phyloP scores from a whole-genome alignment of 2,888 invertebrate genomes.

The Hyppa rectilinea region DNA sequence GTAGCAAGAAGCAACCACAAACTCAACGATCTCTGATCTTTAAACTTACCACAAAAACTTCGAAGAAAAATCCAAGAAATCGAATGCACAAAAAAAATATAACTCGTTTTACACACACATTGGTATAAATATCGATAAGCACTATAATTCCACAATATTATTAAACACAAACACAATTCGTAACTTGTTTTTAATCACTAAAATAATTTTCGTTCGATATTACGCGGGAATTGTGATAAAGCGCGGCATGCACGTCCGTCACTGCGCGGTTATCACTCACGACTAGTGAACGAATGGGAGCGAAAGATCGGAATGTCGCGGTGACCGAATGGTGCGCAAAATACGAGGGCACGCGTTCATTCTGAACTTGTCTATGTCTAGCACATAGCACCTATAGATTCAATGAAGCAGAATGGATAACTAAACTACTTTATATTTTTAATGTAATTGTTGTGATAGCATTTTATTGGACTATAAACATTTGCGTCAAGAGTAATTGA shows the following conservation, averaged over 20 bases:
- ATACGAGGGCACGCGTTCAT: slow-evolving; percentile 67
- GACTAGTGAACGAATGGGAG: slow-evolving; percentile 80
- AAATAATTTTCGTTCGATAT: slow-evolving; percentile 74
- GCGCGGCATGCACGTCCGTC: slow-evolving; percentile 71
- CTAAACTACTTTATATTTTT: slow-evolving; percentile 31
- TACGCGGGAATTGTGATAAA: slow-evolving; percentile 76
- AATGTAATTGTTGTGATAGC: slow-evolving; percentile 18
- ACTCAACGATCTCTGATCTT: slow-evolving; percentile 68
- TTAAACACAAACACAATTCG: slow-evolving; percentile 71
- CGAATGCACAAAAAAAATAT: slow-evolving; percentile 76
- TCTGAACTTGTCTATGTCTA: slow-evolving; percentile 53
- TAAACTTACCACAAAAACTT: slow-evolving; percentile 84
- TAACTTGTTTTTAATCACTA: slow-evolving; percentile 75
- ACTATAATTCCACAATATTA: slow-evolving; percentile 73
- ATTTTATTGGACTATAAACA: slow-evolving; percentile 19
- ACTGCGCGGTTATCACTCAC: slow-evolving; percentile 81
- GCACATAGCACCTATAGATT: slow-evolving; percentile 40
- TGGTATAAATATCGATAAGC: slow-evolving; percentile 69
- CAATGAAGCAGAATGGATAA: slow-evolving; percentile 44
- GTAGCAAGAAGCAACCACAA: slow-evolving; percentile 37
- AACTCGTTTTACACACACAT: slow-evolving; percentile 84
- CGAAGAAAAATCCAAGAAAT: slow-evolving; percentile 83
- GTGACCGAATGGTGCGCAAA: slow-evolving; percentile 74
- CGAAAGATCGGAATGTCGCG: slow-evolving; percentile 72
- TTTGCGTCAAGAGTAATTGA: slow-evolving; percentile 16